Evolutionary conservation across 2,113 vertebrate species (phyloP), one percentile per base, ranked within the genome.

Genomic region (Prolemur simus): DNA sequence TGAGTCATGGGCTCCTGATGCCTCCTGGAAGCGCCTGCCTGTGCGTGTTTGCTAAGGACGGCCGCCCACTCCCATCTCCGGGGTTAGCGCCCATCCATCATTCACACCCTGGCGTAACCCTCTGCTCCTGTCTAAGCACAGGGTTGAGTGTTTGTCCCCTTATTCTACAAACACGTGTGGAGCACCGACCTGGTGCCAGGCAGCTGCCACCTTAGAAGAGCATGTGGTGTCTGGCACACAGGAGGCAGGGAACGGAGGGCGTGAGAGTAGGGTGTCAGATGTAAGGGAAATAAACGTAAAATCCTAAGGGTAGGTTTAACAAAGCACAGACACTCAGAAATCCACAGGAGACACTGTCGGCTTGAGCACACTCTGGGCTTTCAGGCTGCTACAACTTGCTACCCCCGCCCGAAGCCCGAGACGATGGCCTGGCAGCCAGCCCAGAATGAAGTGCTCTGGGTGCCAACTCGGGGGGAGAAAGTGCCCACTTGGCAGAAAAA

Each of bases 181-280:
- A 32, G 25, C 54, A 27, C 69, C 25, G 1, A 17, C 0, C 3
- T 0, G 52, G 80, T 34, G 45, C 45, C 37, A 12, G 32, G 11
- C 25, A 14, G 25, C 12, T 0, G 5, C 49, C 47, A 8, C 0
- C 1, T 0, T 2, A 14, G 20, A 27, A 34, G n/a, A 42, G 76
- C 49, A 1, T 7, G 5, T 0, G 6, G 54, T 3, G 45, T 27
- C 6, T 17, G 42, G 0, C 45, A 8, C 29, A 1, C 0, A 8
- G 6, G 1, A 32, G 54, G 0, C 0, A 4, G 9, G 39, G 29
- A 21, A 6, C 0, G 6, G 23, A 6, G 2, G 14, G 18, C 32
- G 12, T 14, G 32, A 34, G 25, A 49, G 20, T 0, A 32, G 39
- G 32, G 34, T 7, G 10, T 58, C 37, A 1, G 14, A 68, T 2